Evolutionary conservation across 2,888 invertebrate genomes (phyloP).

Genomic region (Drosophila prolongata): DNA sequence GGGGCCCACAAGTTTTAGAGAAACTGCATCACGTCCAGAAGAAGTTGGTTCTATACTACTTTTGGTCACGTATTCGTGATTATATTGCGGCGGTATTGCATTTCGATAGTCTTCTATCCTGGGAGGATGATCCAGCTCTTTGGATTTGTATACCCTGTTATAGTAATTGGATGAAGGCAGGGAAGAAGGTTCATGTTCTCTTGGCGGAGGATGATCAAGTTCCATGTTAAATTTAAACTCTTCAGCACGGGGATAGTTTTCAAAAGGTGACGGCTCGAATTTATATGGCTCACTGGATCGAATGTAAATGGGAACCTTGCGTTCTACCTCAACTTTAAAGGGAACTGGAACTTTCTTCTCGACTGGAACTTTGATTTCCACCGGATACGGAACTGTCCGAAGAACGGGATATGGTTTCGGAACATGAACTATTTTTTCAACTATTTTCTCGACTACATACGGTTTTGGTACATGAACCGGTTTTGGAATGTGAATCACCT

Average conservation of each 20-base stretch:
- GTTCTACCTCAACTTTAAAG: slow-evolving; percentile 84
- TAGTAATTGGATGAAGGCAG: slow-evolving; percentile 30
- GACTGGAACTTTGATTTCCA: slow-evolving; percentile 83
- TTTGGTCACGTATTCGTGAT: slow-evolving; percentile 25
- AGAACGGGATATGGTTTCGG: slow-evolving; percentile 83
- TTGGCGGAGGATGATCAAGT: slow-evolving; percentile 51
- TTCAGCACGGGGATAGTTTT: slow-evolving; percentile 51
- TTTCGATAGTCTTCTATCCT: slow-evolving; percentile 10
- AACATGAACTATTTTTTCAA: slow-evolving; percentile 85
- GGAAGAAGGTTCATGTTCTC: slow-evolving; percentile 41
- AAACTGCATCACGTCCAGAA: slow-evolving; percentile 54
- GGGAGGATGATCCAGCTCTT: slow-evolving; percentile 9
- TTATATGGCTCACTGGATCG: slow-evolving; percentile 83
- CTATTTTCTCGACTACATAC: slow-evolving; percentile 85
- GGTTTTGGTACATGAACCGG: slow-evolving; percentile 85
- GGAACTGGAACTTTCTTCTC: slow-evolving; percentile 73
- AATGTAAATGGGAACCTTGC: slow-evolving; percentile 84
- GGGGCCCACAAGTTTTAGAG: slow-evolving; percentile 43
- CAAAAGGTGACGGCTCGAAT: slow-evolving; percentile 60
- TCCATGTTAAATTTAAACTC: slow-evolving; percentile 37
- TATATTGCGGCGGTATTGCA: neutral
- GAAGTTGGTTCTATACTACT: slow-evolving; percentile 51
- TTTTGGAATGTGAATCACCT: slow-evolving; percentile 85
- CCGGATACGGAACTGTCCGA: slow-evolving; percentile 62
- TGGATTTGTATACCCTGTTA: slow-evolving; percentile 39